Evolutionary conservation across 1,140 invertebrate species (phyloP).

Genomic region (Triops cancriformis): DNA sequence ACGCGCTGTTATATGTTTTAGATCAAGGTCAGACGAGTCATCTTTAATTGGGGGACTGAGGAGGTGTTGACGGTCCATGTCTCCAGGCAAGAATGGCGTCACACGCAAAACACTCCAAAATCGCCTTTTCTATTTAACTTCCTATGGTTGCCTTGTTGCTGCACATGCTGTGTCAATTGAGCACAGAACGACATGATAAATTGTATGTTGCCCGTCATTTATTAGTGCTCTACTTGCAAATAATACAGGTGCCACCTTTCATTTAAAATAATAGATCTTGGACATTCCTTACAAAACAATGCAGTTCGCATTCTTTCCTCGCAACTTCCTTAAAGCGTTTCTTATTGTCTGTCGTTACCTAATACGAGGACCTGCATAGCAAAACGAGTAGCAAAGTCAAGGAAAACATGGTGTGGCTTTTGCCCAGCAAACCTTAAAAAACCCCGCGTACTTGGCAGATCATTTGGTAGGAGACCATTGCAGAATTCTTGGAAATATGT

Average conservation of each 20-base stretch:
- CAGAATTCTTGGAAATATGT: not conserved
- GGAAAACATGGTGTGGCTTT: not conserved
- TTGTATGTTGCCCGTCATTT: not conserved
- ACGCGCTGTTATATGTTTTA: not conserved
- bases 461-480: not conserved
- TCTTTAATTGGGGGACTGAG: not conserved
- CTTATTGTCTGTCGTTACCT: not conserved
- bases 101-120: not conserved
- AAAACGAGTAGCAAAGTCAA: not conserved
- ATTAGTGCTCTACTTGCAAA: not conserved
- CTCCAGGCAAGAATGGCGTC: not conserved
- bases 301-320: not conserved
- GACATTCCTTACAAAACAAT: not conserved
- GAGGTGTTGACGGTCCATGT: not conserved
- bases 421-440: not conserved
- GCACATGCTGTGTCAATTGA: too few relatives aligned
- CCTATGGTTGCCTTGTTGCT: not conserved
- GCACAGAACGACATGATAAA: not conserved
- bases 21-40: not conserved
- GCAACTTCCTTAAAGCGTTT: not conserved
- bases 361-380: not conserved
- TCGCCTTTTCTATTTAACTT: not conserved
- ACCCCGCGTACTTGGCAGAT: not conserved
- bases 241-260: not conserved
- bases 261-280: not conserved